These are phyloP conservation scores for Cylloceria caligata DNA, from an alignment of 2,888 invertebrate genomes.

Conservation along the genomic window DNA sequence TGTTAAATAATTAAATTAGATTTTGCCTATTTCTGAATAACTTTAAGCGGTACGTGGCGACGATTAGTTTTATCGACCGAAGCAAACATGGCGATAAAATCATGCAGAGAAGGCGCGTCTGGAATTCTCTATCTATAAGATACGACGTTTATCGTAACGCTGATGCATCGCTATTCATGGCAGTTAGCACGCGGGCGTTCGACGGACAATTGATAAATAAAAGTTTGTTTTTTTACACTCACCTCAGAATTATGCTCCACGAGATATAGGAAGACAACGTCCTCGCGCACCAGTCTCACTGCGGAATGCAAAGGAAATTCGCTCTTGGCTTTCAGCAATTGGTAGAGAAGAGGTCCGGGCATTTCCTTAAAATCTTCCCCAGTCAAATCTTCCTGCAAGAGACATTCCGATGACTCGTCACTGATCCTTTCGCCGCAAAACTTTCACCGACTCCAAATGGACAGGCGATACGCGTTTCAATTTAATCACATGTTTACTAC, in stretches of 20 bases:
- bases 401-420: background rate
- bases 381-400: conserved; percentile 88
- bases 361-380: conserved; percentile 96
- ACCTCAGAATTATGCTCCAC: conserved; percentile 96
- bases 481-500: background rate
- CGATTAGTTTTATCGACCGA: conserved; percentile 5
- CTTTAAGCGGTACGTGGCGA: background rate
- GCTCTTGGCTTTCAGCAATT: conserved; percentile 96
- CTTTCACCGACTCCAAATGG: background rate
- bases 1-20: background rate
- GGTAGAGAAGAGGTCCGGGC: conserved; percentile 95
- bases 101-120: background rate
- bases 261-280: conserved; percentile 97
- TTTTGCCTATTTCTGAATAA: background rate
- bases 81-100: conserved; percentile 10
- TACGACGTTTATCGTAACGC: background rate
- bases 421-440: background rate
- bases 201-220: conserved; percentile 5
- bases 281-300: conserved; percentile 94
- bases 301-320: conserved; percentile 95
- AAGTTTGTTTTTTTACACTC: conserved; percentile 83
- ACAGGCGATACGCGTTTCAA: background rate
- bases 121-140: conserved; percentile 16
- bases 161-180: conserved; percentile 20
- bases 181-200: background rate